A percentile compares a stretch with the other conserved stretches of the same genome.
These are phyloP conservation scores for Lasaia peninsularis DNA, from an alignment of 1,140 invertebrate species.

Conservation along the genomic window DNA sequence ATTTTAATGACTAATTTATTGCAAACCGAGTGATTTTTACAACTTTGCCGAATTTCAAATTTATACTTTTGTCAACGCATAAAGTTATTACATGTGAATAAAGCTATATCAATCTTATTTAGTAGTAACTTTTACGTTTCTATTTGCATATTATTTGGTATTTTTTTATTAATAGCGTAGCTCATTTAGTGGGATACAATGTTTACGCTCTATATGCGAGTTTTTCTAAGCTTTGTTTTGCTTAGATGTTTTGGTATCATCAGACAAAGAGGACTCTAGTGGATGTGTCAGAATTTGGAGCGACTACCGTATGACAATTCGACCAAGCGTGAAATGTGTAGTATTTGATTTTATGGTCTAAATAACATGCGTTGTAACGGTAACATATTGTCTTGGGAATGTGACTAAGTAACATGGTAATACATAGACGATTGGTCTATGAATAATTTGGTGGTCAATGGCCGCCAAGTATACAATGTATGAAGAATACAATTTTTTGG, in stretches of 20 bases:
- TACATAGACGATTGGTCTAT: not conserved
- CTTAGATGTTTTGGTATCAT: slow-evolving; percentile 30
- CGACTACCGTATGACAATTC: slow-evolving; percentile 30
- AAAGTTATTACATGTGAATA: too few relatives aligned
- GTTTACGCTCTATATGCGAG: slow-evolving; percentile 32
- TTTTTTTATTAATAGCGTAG: not conserved
- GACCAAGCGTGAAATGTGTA: slow-evolving; percentile 20
- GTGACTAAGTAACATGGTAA: not conserved
- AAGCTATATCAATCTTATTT: too few relatives aligned
- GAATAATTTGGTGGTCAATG: not conserved
- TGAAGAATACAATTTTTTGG: too few relatives aligned
- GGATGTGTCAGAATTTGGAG: slow-evolving; percentile 28
- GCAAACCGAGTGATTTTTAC: too few relatives aligned
- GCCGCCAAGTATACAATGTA: too few relatives aligned
- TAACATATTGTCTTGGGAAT: not conserved
- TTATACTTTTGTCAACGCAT: too few relatives aligned
- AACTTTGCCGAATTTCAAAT: too few relatives aligned
- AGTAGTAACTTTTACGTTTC: too few relatives aligned
- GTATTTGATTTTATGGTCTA: slow-evolving; percentile 11
- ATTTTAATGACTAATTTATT: too few relatives aligned
- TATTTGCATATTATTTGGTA: too few relatives aligned
- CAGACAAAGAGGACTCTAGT: slow-evolving; percentile 19
- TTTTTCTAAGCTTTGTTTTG: slow-evolving; percentile 36
- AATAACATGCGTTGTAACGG: slow-evolving; percentile 8
- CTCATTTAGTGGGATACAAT: not conserved